Conservation (phyloP, 2,797 vertebrate species). For the Amniataba percoides region DNA sequence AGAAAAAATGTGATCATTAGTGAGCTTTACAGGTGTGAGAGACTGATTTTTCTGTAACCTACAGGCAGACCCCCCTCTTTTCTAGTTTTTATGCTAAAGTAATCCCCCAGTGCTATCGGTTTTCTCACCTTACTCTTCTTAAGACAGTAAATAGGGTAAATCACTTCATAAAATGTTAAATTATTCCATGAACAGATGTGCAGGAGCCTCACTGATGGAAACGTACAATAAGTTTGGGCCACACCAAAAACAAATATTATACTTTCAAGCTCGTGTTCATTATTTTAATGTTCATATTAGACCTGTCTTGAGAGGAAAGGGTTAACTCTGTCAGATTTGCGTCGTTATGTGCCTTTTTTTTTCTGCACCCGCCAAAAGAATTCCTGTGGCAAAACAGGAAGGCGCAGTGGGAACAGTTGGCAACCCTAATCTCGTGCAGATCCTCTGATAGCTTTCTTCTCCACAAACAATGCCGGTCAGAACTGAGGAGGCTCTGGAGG, state of each 20-base stretch:
- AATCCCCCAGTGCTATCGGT: background rate
- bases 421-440: slow-evolving; percentile 89
- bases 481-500: slow-evolving; percentile 59
- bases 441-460: slow-evolving; percentile 86
- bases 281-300: background rate
- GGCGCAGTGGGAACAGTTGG: slow-evolving; percentile 87
- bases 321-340: slow-evolving; percentile 70
- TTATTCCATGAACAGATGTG: slow-evolving; percentile 7
- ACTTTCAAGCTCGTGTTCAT: background rate
- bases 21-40: background rate
- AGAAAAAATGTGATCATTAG: background rate
- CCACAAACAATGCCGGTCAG: slow-evolving; percentile 76
- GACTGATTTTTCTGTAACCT: background rate
- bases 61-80: background rate
- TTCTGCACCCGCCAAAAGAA: slow-evolving; percentile 87
- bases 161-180: background rate
- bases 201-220: slow-evolving; percentile 3
- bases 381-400: slow-evolving; percentile 92
- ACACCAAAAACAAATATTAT: background rate
- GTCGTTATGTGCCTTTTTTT: slow-evolving; percentile 57
- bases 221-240: background rate
- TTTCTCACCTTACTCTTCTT: background rate
- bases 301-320: slow-evolving; percentile 49
- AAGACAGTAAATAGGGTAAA: background rate
- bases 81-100: background rate